A percentile compares a stretch with the other conserved stretches of the same genome.
Evolutionary conservation across 2,888 invertebrate species (phyloP).

Genomic region (Tetramorium bicarinatum): DNA sequence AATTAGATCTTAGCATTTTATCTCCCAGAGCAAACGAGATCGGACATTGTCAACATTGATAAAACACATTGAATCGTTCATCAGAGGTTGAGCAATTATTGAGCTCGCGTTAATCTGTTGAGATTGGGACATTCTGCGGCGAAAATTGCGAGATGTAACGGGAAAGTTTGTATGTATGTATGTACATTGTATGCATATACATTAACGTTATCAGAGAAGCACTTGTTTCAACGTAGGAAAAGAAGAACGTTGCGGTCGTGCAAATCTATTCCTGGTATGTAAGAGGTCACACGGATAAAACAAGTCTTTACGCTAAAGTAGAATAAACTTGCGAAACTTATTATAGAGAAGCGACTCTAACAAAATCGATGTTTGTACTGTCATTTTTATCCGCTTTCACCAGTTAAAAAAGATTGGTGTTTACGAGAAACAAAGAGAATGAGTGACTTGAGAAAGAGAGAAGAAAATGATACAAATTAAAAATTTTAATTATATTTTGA

Average conservation of each 20-base stretch:
- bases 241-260: slow-evolving; percentile 10
- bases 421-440: neutral
- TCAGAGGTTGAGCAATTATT: neutral
- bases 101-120: slow-evolving; percentile 1
- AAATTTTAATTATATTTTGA: neutral
- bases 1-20: neutral
- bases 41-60: neutral
- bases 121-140: neutral
- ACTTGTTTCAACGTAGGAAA: neutral
- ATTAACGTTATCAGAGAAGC: slow-evolving; percentile 24
- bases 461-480: too few relatives aligned
- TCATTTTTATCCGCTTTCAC: neutral
- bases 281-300: slow-evolving; percentile 26
- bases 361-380: neutral
- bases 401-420: neutral
- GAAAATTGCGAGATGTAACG: neutral
- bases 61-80: neutral
- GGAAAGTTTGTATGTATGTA: neutral
- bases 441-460: neutral
- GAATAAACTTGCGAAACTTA: slow-evolving; percentile 27
- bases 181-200: neutral
- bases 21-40: neutral
- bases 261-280: slow-evolving; percentile 30
- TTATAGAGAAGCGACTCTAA: neutral
- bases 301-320: slow-evolving; percentile 13